Evolutionary conservation across 2,888 invertebrate genomes (phyloP).

Genomic region (Macaria liturata): DNA sequence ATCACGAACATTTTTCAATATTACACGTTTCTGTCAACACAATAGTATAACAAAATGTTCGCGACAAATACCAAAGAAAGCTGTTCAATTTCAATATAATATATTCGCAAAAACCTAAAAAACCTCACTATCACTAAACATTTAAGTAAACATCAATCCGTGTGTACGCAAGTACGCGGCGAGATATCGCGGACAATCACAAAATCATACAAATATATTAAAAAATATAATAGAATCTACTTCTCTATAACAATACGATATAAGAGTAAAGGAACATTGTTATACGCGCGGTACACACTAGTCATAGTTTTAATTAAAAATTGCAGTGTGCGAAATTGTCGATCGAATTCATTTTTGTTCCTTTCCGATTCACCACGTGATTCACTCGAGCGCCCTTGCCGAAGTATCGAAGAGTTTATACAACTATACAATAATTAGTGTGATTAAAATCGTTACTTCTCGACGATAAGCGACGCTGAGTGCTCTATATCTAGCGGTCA

Average conservation of each 20-base stretch:
- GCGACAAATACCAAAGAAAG: too few species aligned
- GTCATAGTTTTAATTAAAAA: constrained; percentile 74
- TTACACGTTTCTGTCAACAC: too few species aligned
- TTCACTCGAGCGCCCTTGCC: constrained; percentile 51
- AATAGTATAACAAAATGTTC: too few species aligned
- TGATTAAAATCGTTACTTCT: constrained; percentile 43
- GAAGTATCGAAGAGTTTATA: constrained; percentile 14
- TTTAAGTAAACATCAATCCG: constrained; percentile 32
- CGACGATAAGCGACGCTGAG: constrained; percentile 49
- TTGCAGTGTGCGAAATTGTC: constrained; percentile 63
- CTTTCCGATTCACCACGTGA: constrained; percentile 27
- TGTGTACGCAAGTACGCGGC: constrained; percentile 22
- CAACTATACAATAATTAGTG: constrained; percentile 26
- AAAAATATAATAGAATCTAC: constrained; percentile 40
- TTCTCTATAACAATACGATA: constrained; percentile 24
- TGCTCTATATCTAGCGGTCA: constrained; percentile 18
- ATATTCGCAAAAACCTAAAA: too few species aligned
- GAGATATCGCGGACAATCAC: constrained; percentile 31
- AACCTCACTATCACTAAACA: constrained; percentile 33
- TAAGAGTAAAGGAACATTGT: constrained; percentile 25
- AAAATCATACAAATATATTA: constrained; percentile 34
- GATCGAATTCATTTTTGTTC: constrained; percentile 43
- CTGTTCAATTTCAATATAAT: too few species aligned
- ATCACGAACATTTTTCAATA: too few species aligned
- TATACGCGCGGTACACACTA: constrained; percentile 59